A percentile compares a stretch with the other conserved stretches of the same genome.
Evolutionary conservation across 2,888 invertebrate species (phyloP).

Genomic region (Macrosiphum euphorbiae): DNA sequence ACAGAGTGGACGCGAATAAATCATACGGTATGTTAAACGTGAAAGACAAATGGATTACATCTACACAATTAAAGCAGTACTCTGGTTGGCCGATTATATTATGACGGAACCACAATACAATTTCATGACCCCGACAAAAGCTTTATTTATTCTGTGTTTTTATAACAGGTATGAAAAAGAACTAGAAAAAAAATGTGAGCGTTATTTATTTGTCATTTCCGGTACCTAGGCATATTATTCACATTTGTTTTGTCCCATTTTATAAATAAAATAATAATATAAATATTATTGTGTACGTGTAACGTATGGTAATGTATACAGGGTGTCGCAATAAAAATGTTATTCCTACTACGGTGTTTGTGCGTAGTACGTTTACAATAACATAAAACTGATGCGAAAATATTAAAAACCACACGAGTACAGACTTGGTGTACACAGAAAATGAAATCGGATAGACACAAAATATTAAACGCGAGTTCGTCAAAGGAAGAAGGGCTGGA

Average conservation of each 20-base stretch:
- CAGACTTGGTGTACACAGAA: background rate
- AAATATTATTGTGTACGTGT: background rate
- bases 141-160: background rate
- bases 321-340: background rate
- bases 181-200: background rate
- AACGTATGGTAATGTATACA: background rate
- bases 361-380: background rate
- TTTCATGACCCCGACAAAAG: background rate
- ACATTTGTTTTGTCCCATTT: background rate
- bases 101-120: background rate
- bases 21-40: background rate
- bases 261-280: background rate
- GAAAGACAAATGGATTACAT: background rate
- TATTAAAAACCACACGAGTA: background rate
- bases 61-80: background rate
- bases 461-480: background rate
- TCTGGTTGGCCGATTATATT: no score
- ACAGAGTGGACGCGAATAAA: background rate
- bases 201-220: background rate
- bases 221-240: background rate
- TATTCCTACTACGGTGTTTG: background rate
- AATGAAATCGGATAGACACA: background rate
- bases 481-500: background rate
- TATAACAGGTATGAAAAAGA: background rate
- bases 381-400: background rate